These are phyloP conservation scores for Mythimna vitellina DNA, from an alignment of 2,888 invertebrate species.

Conservation along the genomic window DNA sequence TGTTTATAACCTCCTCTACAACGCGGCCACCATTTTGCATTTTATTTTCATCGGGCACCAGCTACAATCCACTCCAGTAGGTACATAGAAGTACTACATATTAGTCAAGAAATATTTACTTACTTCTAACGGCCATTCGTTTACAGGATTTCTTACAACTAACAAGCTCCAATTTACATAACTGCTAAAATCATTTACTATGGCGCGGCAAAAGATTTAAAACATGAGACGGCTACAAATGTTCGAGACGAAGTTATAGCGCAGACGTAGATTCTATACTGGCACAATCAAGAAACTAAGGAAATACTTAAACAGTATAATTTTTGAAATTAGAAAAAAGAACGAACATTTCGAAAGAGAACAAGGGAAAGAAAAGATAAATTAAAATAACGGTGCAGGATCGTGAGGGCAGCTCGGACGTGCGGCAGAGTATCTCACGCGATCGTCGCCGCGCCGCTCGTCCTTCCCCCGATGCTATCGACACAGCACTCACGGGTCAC, in stretches of 20 bases:
- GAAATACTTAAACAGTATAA: background rate
- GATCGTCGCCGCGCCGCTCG: constrained; percentile 74
- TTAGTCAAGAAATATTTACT: constrained; percentile 44
- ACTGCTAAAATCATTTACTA: constrained; percentile 47
- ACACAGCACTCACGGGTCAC: constrained; percentile 73
- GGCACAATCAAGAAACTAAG: background rate
- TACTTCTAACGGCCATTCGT: constrained; percentile 40
- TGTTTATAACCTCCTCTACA: constrained; percentile 43
- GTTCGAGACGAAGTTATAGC: constrained; percentile 3
- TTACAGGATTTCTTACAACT: constrained; percentile 52
- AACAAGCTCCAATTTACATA: constrained; percentile 59
- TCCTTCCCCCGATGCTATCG: constrained; percentile 77
- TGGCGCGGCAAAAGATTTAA: constrained; percentile 25
- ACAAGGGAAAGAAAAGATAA: constrained; percentile 69
- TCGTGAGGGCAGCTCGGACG: constrained; percentile 78
- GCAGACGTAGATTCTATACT: background rate
- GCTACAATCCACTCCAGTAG: constrained; percentile 1
- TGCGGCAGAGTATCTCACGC: constrained; percentile 80
- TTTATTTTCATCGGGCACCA: constrained; percentile 31
- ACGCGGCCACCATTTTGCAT: constrained; percentile 34
- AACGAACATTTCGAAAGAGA: constrained; percentile 54
- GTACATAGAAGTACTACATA: constrained; percentile 12
- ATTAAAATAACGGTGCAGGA: constrained; percentile 74
- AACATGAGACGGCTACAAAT: constrained; percentile 19
- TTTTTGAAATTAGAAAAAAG: constrained; percentile 3